These are phyloP conservation scores for Gambusia holbrooki DNA, from an alignment of 2,113 vertebrate genomes.

Conservation along the genomic window DNA sequence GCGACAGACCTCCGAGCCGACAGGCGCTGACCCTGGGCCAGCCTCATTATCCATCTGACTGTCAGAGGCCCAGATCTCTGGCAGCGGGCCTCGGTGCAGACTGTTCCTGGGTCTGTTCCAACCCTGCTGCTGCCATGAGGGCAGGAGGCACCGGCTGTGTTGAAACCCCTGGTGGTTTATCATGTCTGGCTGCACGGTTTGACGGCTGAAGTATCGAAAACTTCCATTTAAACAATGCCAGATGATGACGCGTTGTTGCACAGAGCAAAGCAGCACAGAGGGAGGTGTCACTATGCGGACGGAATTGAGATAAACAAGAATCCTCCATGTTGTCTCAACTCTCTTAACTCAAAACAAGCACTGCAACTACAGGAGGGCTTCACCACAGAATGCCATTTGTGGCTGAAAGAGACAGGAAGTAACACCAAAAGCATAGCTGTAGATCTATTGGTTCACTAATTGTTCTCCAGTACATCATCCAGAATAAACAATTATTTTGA, in stretches of 20 bases:
- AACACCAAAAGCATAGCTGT: no score
- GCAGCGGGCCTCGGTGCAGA: not conserved
- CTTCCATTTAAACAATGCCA: not conserved
- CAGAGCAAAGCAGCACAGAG: no score
- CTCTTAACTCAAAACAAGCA: no score
- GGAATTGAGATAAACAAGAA: not conserved
- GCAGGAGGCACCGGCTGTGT: slow-evolving; percentile 6
- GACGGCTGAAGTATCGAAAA: not conserved
- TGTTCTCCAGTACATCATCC: no score
- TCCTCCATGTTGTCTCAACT: no score
- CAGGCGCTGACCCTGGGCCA: slow-evolving; percentile 22
- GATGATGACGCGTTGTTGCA: no score
- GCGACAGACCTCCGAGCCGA: slow-evolving; percentile 15
- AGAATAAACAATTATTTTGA: no score
- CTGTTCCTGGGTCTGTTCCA: slow-evolving; percentile 9
- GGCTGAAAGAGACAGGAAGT: no score
- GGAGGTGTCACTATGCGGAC: not conserved
- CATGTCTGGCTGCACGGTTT: not conserved
- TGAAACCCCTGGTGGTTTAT: slow-evolving; percentile 8
- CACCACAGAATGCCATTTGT: no score
- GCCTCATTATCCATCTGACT: slow-evolving; percentile 40
- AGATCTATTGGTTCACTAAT: no score
- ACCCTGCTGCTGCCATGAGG: slow-evolving; percentile 4
- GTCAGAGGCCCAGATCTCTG: slow-evolving; percentile 14
- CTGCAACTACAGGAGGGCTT: no score